phyloP scores from a whole-genome alignment of 2,113 vertebrate genomes.

The Columba janthina region DNA sequence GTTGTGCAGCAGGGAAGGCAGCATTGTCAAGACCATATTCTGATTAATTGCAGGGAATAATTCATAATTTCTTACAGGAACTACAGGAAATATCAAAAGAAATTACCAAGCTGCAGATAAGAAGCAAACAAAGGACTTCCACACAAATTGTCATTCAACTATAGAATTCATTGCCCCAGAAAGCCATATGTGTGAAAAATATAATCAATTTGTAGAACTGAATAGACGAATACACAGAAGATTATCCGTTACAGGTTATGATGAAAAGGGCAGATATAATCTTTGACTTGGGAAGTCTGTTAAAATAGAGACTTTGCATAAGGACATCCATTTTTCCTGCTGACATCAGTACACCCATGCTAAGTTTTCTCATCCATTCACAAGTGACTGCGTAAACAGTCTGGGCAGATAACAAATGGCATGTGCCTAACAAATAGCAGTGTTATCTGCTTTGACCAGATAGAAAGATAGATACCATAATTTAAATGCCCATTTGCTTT shows the following conservation, averaged over 20 bases:
- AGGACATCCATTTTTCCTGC: neutral
- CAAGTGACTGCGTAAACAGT: neutral
- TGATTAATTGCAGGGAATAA: neutral
- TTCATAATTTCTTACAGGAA: neutral
- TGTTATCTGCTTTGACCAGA: neutral
- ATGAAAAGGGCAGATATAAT: neutral
- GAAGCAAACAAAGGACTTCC: neutral
- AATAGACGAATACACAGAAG: neutral
- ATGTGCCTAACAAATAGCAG: neutral
- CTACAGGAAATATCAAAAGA: neutral
- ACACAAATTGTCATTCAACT: neutral
- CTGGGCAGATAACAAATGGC: neutral
- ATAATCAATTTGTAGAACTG: neutral
- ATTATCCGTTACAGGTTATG: neutral
- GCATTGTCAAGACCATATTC: rapidly evolving
- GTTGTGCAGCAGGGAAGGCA: neutral
- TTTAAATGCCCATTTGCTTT: neutral
- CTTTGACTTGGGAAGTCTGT: neutral
- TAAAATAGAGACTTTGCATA: neutral
- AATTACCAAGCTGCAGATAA: neutral
- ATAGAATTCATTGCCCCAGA: neutral
- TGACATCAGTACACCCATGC: neutral
- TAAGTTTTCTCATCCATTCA: neutral
- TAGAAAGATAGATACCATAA: neutral
- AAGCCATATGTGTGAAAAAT: neutral